These are phyloP conservation scores for Leptinotarsa tumamoca DNA, from an alignment of 2,888 invertebrate species.

Conservation along the genomic window DNA sequence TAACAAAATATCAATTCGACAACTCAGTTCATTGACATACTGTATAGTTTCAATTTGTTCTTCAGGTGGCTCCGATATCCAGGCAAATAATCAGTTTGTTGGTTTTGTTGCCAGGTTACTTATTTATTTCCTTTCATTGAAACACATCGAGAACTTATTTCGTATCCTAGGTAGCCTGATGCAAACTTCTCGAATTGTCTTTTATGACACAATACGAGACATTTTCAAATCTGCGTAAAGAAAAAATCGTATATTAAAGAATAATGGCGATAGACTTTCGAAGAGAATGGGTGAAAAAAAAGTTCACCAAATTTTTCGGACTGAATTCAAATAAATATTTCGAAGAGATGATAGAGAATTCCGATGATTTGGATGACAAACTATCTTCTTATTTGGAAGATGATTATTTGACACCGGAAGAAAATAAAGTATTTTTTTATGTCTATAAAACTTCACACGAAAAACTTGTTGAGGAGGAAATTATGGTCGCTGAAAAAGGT, in stretches of 20 bases:
- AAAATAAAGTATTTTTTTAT: conserved; percentile 73
- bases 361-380: conserved; percentile 70
- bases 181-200: background rate
- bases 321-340: conserved; percentile 70
- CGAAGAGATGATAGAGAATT: conserved; percentile 70
- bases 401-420: conserved; percentile 68
- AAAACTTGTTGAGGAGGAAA: conserved; percentile 80
- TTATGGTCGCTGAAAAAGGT: conserved; percentile 80
- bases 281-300: conserved; percentile 77
- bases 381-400: conserved; percentile 70
- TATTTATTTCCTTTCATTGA: background rate
- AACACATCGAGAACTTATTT: background rate
- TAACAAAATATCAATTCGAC: background rate
- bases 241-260: background rate
- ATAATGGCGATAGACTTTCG: conserved; percentile 68
- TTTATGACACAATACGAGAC: background rate
- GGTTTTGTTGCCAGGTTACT: background rate
- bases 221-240: background rate
- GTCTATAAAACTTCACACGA: conserved; percentile 79
- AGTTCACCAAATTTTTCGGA: conserved; percentile 72
- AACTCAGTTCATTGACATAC: too few relatives aligned
- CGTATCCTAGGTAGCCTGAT: background rate
- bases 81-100: background rate
- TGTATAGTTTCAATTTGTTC: background rate
- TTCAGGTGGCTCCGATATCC: background rate